Conservation (phyloP, 2,797 vertebrate genomes). For the Hoplostethus atlanticus region DNA sequence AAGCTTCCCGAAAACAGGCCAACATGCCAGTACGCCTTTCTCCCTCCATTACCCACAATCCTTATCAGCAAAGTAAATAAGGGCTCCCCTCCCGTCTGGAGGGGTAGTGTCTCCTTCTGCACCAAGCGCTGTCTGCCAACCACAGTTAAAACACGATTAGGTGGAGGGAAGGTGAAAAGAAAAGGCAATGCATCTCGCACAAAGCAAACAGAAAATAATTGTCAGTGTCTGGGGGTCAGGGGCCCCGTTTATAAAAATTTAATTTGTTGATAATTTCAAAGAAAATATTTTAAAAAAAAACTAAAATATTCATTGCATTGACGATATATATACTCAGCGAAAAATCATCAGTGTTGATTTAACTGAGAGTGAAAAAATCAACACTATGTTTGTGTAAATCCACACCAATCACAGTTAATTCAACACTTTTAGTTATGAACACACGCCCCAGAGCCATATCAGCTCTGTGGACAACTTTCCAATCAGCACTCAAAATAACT, state of each 20-base stretch:
- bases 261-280: background rate
- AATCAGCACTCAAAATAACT: background rate
- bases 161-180: constrained; percentile 25
- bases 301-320: background rate
- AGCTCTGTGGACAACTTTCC: background rate
- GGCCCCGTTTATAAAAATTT: constrained; percentile 25
- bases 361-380: too few species aligned
- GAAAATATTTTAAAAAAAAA: background rate
- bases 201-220: constrained; percentile 33
- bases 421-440: too few species aligned
- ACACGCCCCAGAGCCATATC: too few species aligned
- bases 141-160: constrained; percentile 35
- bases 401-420: too few species aligned
- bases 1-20: constrained; percentile 72
- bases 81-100: constrained; percentile 70
- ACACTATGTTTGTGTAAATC: too few species aligned
- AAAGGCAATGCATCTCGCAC: constrained; percentile 25
- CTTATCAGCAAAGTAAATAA: constrained; percentile 80
- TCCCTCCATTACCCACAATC: constrained; percentile 63
- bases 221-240: background rate
- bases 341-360: too few species aligned
- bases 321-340: too few species aligned
- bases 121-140: constrained; percentile 49
- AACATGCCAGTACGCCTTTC: constrained; percentile 64
- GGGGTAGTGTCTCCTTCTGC: constrained; percentile 64